Percentiles rank a stretch among this genome's conserved stretches.
Evolutionary conservation across 2,113 vertebrate species (phyloP).

Genomic region (Saccopteryx leptura): DNA sequence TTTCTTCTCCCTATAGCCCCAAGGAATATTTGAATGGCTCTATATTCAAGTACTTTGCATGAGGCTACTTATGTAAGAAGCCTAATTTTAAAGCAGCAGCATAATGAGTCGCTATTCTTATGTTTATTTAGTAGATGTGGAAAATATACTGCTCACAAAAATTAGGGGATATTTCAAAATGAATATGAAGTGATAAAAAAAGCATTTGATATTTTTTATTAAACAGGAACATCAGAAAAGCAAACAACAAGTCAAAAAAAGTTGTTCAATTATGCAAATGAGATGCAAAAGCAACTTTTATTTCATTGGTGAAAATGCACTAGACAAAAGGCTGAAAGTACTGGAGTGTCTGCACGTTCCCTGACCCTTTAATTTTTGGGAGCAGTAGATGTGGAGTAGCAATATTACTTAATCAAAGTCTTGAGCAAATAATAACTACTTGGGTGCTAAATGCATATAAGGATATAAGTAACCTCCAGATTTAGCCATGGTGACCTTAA

Average conservation of each 20-base stretch:
- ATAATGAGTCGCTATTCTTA: constrained; percentile 8
- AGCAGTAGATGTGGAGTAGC: not conserved
- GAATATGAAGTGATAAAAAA: too few species aligned
- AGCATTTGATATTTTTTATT: too few species aligned
- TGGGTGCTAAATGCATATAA: not conserved
- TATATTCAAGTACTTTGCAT: not conserved
- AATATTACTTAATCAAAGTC: not conserved
- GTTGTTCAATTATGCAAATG: too few species aligned
- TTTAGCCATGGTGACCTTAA: not conserved
- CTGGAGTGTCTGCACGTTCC: too few species aligned
- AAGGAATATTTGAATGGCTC: not conserved
- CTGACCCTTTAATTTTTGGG: too few species aligned
- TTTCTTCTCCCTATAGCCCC: not conserved
- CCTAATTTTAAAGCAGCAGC: not conserved
- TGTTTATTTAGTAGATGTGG: constrained; percentile 1
- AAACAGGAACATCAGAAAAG: too few species aligned
- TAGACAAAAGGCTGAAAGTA: too few species aligned
- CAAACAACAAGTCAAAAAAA: too few species aligned
- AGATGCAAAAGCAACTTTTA: too few species aligned
- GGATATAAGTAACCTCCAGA: not conserved
- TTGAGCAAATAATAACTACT: not conserved
- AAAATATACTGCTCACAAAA: not conserved
- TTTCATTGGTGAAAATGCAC: too few species aligned
- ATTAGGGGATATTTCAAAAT: too few species aligned
- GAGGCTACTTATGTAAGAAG: not conserved